Percentiles rank a stretch among this genome's conserved stretches.
phyloP scores from a whole-genome alignment of 2,113 vertebrate genomes.

The Sigmodon hispidus region DNA sequence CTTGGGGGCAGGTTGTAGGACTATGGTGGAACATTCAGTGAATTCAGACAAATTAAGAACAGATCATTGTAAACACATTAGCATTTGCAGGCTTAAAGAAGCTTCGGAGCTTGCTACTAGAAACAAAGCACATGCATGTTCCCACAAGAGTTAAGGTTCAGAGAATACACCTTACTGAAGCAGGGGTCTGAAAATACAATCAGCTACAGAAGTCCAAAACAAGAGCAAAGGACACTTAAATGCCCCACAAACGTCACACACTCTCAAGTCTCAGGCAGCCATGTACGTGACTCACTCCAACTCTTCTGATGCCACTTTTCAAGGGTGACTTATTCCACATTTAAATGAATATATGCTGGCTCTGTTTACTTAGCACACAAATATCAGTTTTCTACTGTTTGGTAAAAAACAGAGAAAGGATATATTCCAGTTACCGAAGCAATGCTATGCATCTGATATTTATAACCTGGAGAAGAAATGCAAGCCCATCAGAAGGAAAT shows the following conservation, averaged over 20 bases:
- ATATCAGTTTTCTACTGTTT: not conserved
- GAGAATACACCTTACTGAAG: not conserved
- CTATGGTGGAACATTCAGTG: not conserved
- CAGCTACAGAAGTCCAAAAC: fast-evolving
- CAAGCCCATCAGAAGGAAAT: not conserved
- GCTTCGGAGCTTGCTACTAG: not conserved
- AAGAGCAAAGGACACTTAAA: fast-evolving
- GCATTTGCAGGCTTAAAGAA: not conserved
- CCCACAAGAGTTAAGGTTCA: not conserved
- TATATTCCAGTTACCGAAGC: not conserved
- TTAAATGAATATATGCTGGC: not conserved
- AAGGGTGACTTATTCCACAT: not conserved
- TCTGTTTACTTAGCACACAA: not conserved
- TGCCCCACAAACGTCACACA: not conserved
- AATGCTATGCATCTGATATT: not conserved
- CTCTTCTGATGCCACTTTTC: not conserved
- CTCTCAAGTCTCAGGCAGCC: not conserved
- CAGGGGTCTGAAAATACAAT: not conserved
- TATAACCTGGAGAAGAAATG: not conserved
- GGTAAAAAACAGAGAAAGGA: not conserved
- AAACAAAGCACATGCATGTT: not conserved
- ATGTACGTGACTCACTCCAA: not conserved
- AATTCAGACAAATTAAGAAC: not conserved
- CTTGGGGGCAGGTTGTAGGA: not conserved
- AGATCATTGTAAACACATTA: not conserved